Conservation (phyloP, 1,140 invertebrate species). For the Drosophila truncata region DNA sequence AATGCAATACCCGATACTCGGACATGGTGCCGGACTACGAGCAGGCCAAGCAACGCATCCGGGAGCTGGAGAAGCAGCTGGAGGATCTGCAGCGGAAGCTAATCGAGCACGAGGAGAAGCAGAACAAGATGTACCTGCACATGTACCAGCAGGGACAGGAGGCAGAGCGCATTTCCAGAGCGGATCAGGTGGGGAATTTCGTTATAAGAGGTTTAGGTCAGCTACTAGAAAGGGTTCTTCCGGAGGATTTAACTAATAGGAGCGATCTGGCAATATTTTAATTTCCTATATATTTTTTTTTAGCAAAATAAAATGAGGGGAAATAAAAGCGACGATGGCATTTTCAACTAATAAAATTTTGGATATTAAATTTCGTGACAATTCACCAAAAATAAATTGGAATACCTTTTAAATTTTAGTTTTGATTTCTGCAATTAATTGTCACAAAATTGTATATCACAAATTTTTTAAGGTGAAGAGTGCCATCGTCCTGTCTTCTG, state of each 20-base stretch:
- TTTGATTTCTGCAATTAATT: no score
- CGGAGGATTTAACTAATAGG: not conserved
- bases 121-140: constrained; percentile 92
- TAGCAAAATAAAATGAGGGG: not conserved
- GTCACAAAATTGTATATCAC: not conserved
- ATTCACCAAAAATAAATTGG: no score
- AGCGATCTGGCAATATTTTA: constrained; percentile 3
- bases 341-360: not conserved
- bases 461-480: not conserved
- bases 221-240: not conserved
- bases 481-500: not conserved
- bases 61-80: constrained; percentile 89
- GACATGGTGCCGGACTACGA: constrained; percentile 89
- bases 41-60: constrained; percentile 88
- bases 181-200: constrained; percentile 86
- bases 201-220: not conserved
- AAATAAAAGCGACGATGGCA: not conserved
- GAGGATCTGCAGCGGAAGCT: constrained; percentile 89
- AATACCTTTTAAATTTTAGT: not conserved
- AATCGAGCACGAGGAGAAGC: constrained; percentile 90
- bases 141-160: constrained; percentile 94
- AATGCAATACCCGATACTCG: constrained; percentile 91
- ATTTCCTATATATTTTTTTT: not conserved
- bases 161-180: constrained; percentile 89
- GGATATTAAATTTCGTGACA: not conserved